Conservation (phyloP, 2,113 vertebrate species). For the Cyprinodon variegatus region DNA sequence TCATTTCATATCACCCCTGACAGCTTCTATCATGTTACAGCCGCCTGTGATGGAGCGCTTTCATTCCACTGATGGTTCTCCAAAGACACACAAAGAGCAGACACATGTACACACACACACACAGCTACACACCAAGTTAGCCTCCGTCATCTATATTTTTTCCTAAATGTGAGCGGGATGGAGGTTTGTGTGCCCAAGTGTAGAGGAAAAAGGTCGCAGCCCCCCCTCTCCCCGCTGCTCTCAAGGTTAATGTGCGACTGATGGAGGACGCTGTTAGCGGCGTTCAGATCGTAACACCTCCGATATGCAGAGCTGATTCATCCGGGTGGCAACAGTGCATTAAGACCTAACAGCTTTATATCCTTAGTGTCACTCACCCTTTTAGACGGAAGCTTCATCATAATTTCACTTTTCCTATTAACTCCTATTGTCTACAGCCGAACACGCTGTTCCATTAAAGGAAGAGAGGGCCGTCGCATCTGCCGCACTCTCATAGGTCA, state of each 20-base stretch:
- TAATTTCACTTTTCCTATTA: conserved; percentile 71
- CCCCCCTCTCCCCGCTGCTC: conserved; percentile 70
- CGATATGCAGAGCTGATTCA: conserved; percentile 58
- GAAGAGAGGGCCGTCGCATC: conserved; percentile 36
- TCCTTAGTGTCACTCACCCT: conserved; percentile 71
- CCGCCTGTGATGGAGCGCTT: conserved; percentile 76
- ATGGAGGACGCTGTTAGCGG: conserved; percentile 66
- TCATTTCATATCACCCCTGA: conserved; percentile 55
- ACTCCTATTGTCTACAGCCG: conserved; percentile 53
- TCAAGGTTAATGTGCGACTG: conserved; percentile 78
- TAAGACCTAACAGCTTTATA: conserved; percentile 69
- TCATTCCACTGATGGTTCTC: conserved; percentile 75
- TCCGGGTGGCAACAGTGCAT: conserved; percentile 70
- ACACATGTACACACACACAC: neutral
- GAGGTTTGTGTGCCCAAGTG: conserved; percentile 23
- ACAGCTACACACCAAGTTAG: conserved; percentile 32
- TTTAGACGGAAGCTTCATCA: conserved; percentile 64
- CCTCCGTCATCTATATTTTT: conserved; percentile 62
- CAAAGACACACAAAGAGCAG: conserved; percentile 58
- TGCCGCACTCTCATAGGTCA: conserved; percentile 49
- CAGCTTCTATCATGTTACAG: conserved; percentile 52
- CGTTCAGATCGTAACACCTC: conserved; percentile 62
- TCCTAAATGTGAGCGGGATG: conserved; percentile 29
- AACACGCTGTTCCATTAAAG: conserved; percentile 57
- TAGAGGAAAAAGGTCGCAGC: conserved; percentile 64